Evolutionary conservation across 2,888 invertebrate genomes (phyloP).

Genomic region (Myopa testacea): DNA sequence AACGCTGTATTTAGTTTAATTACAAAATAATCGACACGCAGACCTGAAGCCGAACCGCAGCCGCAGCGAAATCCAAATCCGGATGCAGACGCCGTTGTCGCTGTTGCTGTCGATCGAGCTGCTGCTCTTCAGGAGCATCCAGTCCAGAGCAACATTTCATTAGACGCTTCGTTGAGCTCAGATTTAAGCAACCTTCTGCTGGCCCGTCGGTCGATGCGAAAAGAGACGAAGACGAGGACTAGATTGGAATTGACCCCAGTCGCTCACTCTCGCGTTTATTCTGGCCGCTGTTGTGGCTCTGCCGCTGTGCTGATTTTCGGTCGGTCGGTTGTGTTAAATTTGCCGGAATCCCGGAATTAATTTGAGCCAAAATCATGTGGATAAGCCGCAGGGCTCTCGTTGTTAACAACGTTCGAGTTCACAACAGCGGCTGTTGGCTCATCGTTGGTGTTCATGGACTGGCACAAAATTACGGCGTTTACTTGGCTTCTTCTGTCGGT

Average conservation of each 20-base stretch:
- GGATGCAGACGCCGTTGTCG: background rate
- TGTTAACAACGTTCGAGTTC: background rate
- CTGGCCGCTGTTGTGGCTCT: background rate
- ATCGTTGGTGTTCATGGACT: no score
- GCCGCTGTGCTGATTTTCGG: background rate
- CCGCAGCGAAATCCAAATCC: background rate
- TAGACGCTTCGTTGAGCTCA: background rate
- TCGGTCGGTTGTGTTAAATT: background rate
- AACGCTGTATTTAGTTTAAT: conserved; percentile 32
- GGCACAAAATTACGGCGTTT: no score
- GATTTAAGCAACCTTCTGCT: background rate
- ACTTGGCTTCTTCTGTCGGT: no score
- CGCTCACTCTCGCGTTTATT: background rate
- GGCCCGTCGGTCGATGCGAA: no score
- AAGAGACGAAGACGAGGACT: no score
- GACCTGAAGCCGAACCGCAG: background rate
- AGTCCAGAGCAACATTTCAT: background rate
- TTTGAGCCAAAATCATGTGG: background rate
- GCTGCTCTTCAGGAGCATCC: background rate
- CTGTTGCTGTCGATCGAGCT: background rate
- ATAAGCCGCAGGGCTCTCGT: no score
- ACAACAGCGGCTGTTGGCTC: no score
- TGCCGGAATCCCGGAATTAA: conserved; percentile 9
- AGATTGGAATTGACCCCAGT: background rate
- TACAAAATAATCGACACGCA: conserved; percentile 33